phyloP scores from a whole-genome alignment of 2,113 vertebrate species.

The Zeus faber region DNA sequence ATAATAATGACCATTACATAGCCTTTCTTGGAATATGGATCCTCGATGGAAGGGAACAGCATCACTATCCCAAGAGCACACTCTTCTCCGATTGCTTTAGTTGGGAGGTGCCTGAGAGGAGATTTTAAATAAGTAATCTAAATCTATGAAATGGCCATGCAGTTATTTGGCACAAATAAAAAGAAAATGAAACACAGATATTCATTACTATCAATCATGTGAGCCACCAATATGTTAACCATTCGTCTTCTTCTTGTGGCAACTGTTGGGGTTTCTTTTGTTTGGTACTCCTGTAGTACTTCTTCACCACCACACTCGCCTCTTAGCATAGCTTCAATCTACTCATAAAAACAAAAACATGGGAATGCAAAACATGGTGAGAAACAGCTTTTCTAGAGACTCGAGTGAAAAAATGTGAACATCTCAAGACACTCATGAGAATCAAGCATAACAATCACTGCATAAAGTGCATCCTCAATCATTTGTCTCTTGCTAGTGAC shows the following conservation, averaged over 20 bases:
- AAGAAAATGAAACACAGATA: conserved; percentile 10
- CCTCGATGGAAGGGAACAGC: conserved; percentile 34
- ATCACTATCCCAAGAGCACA: conserved; percentile 39
- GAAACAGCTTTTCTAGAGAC: background rate
- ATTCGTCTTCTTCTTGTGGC: conserved; percentile 19
- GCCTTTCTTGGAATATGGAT: conserved; percentile 44
- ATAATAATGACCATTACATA: conserved; percentile 22
- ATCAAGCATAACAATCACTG: conserved; percentile 15
- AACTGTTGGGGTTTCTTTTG: conserved; percentile 31
- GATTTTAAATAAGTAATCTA: too few relatives aligned
- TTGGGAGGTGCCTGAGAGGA: conserved; percentile 4
- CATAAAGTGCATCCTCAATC: background rate
- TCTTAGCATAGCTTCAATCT: background rate
- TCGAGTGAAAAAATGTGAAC: background rate
- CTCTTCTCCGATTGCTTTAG: conserved; percentile 33
- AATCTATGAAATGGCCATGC: background rate
- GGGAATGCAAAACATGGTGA: conserved; percentile 1
- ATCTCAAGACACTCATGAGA: too few relatives aligned
- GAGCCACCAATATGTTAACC: conserved; percentile 25
- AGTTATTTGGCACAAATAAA: conserved; percentile 18
- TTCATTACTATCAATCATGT: conserved; percentile 26
- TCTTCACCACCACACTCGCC: too few relatives aligned
- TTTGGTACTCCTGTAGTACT: conserved; percentile 31
- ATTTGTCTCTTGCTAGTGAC: conserved; percentile 7
- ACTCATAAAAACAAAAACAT: conserved; percentile 13